These are phyloP conservation scores for Phocoena sinus DNA, from an alignment of 2,113 vertebrate genomes.

Conservation along the genomic window DNA sequence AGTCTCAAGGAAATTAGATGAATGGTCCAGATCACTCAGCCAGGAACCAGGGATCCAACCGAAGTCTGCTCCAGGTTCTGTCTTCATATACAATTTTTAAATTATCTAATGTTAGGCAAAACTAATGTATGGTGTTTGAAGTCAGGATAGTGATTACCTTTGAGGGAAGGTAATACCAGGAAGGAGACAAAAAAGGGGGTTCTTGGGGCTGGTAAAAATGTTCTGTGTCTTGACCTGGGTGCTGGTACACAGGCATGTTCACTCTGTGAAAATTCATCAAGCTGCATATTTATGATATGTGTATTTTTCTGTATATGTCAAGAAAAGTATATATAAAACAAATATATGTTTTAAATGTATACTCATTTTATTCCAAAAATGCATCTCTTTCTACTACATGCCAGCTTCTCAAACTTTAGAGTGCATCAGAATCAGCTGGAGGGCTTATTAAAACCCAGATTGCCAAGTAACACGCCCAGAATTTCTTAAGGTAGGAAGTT, in stretches of 20 bases:
- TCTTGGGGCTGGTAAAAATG: not conserved
- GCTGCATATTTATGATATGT: not conserved
- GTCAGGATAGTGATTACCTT: not conserved
- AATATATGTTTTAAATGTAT: not conserved
- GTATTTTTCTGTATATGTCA: not conserved
- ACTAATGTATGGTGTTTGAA: not conserved
- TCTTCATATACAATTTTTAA: not conserved
- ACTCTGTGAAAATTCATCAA: not conserved
- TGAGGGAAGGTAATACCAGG: not conserved
- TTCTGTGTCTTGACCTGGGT: not conserved
- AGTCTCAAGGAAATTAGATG: not conserved
- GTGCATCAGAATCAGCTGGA: not conserved
- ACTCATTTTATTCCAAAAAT: not conserved
- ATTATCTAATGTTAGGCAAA: not conserved
- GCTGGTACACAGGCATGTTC: not conserved
- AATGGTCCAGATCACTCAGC: not conserved
- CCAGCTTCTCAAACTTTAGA: not conserved
- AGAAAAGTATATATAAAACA: not conserved
- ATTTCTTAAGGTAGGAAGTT: constrained; percentile 15
- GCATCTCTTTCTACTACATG: not conserved
- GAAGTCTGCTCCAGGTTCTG: not conserved
- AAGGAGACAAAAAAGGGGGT: not conserved
- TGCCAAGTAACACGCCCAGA: not conserved
- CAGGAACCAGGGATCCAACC: not conserved
- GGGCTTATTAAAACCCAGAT: not conserved